These are phyloP conservation scores for Procambarus virginalis DNA, from an alignment of 1,140 invertebrate genomes.

Conservation along the genomic window DNA sequence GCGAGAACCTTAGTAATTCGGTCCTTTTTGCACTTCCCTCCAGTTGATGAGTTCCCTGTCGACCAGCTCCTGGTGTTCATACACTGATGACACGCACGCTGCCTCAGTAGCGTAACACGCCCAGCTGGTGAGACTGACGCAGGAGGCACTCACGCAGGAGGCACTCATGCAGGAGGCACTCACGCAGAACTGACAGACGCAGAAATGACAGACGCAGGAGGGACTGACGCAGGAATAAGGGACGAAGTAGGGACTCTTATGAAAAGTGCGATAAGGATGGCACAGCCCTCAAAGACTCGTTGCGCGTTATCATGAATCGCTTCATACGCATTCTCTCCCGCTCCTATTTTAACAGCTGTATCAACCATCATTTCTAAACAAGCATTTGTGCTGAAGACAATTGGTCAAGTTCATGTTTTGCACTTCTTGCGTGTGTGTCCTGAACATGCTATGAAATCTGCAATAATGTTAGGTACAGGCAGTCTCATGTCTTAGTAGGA, in stretches of 20 bases:
- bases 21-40: neutral
- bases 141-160: too few relatives aligned
- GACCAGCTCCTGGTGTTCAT: neutral
- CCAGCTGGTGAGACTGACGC: too few relatives aligned
- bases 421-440: neutral
- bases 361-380: neutral
- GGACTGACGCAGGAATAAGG: too few relatives aligned
- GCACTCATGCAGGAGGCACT: too few relatives aligned
- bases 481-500: neutral
- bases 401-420: neutral
- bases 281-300: too few relatives aligned
- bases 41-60: neutral
- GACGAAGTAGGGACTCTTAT: too few relatives aligned
- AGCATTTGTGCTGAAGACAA: neutral
- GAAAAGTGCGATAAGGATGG: too few relatives aligned
- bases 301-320: neutral
- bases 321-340: neutral
- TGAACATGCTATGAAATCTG: neutral
- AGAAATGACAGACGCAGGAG: too few relatives aligned
- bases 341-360: conserved; percentile 10
- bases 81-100: neutral
- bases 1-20: neutral
- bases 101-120: too few relatives aligned
- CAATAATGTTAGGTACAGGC: neutral
- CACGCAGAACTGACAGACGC: too few relatives aligned